Conservation (phyloP, 2,888 invertebrate species). For the Epinotia demarniana region DNA sequence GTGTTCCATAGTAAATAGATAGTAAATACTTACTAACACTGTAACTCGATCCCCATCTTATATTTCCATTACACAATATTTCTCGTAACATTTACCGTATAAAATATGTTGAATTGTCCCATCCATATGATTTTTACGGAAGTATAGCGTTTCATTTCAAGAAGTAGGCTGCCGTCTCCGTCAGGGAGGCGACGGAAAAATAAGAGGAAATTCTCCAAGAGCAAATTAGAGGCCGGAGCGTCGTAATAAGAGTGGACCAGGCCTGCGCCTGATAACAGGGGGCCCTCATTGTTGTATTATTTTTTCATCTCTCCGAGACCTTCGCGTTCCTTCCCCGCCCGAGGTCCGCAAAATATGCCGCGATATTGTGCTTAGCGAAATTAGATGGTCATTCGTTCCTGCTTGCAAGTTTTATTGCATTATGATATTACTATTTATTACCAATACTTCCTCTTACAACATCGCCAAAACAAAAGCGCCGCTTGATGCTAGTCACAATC, state of each 20-base stretch:
- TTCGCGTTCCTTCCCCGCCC: constrained; percentile 55
- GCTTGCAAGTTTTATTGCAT: background rate
- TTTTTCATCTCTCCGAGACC: constrained; percentile 69
- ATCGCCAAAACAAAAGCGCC: constrained; percentile 1
- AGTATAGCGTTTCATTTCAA: constrained; percentile 60
- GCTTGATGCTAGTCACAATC: background rate
- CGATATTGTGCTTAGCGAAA: constrained; percentile 42
- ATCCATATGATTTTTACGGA: constrained; percentile 37
- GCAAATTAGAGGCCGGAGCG: constrained; percentile 75
- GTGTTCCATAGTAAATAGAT: too few species aligned
- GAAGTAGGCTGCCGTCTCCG: constrained; percentile 57
- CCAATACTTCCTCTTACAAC: background rate
- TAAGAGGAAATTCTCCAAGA: constrained; percentile 68
- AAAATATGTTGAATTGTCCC: constrained; percentile 31
- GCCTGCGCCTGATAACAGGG: constrained; percentile 68
- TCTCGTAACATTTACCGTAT: constrained; percentile 5
- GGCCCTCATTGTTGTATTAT: constrained; percentile 77
- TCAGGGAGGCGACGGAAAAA: constrained; percentile 64
- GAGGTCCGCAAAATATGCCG: constrained; percentile 44
- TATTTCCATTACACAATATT: constrained; percentile 5
- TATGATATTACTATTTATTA: too few species aligned
- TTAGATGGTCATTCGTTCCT: constrained; percentile 39
- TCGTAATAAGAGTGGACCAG: constrained; percentile 76
- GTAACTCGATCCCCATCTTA: background rate
- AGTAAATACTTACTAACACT: background rate